Conservation (phyloP, 2,113 vertebrate species). For the Lepisosteus osseus region DNA sequence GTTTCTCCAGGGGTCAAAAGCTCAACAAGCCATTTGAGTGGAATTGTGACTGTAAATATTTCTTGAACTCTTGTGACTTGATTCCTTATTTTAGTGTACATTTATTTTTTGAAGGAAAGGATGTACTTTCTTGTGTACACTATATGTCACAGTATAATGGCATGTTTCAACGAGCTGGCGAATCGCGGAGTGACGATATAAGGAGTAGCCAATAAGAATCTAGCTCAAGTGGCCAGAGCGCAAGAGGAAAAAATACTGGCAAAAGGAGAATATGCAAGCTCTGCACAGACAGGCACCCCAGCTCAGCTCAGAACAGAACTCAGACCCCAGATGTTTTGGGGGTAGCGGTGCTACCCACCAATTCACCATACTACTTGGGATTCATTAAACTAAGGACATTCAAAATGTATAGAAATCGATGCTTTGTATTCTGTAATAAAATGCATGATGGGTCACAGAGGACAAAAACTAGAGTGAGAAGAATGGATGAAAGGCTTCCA, state of each 20-base stretch:
- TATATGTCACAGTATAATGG: too few species aligned
- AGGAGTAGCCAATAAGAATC: too few species aligned
- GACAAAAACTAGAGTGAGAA: constrained; percentile 2
- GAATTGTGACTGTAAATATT: constrained; percentile 21
- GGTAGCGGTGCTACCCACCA: too few species aligned
- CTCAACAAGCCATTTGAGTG: constrained; percentile 13
- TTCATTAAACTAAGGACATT: constrained; percentile 63
- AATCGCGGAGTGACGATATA: too few species aligned
- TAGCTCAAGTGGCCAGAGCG: too few species aligned
- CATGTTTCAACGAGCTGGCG: too few species aligned
- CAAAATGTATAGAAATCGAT: constrained; percentile 42
- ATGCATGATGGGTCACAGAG: constrained; percentile 20
- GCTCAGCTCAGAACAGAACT: too few species aligned
- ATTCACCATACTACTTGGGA: not conserved
- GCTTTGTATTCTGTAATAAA: constrained; percentile 28
- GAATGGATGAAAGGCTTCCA: constrained; percentile 1
- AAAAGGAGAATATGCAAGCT: too few species aligned
- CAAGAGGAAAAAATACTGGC: too few species aligned
- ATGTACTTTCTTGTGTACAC: too few species aligned
- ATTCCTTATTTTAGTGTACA: constrained; percentile 53
- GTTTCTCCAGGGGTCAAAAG: constrained; percentile 15
- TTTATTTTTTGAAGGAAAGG: constrained; percentile 57
- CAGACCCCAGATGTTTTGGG: too few species aligned
- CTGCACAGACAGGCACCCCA: too few species aligned
- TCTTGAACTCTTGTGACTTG: constrained; percentile 44